phyloP scores from a whole-genome alignment of 2,888 invertebrate genomes.

The Cephus runcator region DNA sequence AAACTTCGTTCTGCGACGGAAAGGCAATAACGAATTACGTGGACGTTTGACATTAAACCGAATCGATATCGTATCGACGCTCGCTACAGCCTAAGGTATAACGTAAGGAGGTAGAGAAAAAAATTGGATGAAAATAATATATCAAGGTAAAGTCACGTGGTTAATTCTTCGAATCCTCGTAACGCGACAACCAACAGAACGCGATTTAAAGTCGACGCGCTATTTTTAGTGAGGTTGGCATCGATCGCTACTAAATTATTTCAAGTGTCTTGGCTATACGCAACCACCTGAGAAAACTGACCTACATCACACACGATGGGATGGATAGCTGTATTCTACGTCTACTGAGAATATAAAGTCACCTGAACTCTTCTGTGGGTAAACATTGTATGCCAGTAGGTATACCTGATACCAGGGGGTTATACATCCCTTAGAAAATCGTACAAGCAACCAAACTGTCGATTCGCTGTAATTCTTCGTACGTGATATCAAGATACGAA shows the following conservation, averaged over 20 bases:
- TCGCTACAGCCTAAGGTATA: background rate
- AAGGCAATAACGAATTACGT: background rate
- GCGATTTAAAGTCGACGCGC: constrained; percentile 22
- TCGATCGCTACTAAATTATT: constrained; percentile 65
- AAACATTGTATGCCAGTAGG: background rate
- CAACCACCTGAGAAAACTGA: constrained; percentile 55
- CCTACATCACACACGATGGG: constrained; percentile 48
- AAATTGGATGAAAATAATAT: background rate
- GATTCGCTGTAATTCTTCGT: background rate
- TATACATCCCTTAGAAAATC: background rate
- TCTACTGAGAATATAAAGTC: background rate
- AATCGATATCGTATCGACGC: background rate
- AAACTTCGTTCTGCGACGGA: background rate
- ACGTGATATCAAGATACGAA: background rate
- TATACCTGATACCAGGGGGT: background rate
- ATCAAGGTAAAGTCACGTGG: background rate
- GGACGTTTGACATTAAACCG: background rate
- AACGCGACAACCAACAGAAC: background rate
- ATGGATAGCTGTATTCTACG: background rate
- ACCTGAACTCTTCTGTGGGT: background rate
- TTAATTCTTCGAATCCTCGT: background rate
- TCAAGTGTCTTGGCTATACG: constrained; percentile 59
- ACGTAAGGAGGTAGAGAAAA: background rate
- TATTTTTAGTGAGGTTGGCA: constrained; percentile 58
- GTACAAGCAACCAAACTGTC: background rate